Evolutionary conservation across 2,113 vertebrate species (phyloP).

Genomic region (Trochalopteron elliotii): DNA sequence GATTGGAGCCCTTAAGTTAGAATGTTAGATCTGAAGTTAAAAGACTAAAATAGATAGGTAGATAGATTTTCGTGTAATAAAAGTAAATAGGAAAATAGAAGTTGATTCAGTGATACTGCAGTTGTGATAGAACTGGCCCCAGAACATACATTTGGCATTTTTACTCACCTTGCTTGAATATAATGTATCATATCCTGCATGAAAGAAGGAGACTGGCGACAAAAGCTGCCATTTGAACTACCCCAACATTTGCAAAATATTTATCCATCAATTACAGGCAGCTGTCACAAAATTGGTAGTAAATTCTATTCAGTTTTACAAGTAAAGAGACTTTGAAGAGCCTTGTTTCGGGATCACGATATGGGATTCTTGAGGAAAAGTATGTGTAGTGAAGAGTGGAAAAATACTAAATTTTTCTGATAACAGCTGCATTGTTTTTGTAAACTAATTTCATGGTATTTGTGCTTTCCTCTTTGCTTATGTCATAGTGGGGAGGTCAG

Average conservation of each 20-base stretch:
- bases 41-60: neutral
- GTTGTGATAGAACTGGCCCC: neutral
- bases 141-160: neutral
- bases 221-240: neutral
- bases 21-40: neutral
- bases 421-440: neutral
- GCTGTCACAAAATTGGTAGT: neutral
- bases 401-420: neutral
- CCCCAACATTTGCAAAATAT: neutral
- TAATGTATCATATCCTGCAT: neutral
- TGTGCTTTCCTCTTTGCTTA: constrained; percentile 19
- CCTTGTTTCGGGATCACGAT: neutral
- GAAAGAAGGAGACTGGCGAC: neutral
- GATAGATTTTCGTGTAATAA: neutral
- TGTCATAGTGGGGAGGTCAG: constrained; percentile 38
- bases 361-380: neutral
- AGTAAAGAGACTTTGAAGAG: neutral
- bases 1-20: neutral
- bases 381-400: neutral
- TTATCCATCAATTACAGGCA: neutral
- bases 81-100: neutral
- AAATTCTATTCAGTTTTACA: neutral
- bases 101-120: neutral
- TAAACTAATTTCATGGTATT: neutral
- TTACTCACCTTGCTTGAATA: neutral